These are phyloP conservation scores for Chaetops frenatus DNA, from an alignment of 2,113 vertebrate genomes.

Conservation along the genomic window DNA sequence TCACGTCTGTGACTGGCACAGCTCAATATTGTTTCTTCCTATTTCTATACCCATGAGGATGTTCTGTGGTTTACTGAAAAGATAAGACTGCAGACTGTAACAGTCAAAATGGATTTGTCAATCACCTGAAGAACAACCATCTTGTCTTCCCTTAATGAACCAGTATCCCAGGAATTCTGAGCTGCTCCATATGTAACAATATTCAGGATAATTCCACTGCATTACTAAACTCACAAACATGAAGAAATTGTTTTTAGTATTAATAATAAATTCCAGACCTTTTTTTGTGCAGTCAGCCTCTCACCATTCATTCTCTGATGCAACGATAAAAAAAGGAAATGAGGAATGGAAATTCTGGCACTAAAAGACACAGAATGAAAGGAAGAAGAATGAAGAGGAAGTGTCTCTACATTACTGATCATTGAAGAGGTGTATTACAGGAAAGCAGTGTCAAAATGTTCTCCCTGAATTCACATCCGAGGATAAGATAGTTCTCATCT, in stretches of 20 bases:
- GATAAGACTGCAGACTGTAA: background rate
- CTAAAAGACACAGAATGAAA: background rate
- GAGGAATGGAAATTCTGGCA: slow-evolving; percentile 1
- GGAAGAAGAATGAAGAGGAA: background rate
- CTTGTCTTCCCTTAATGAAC: background rate
- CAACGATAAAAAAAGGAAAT: background rate
- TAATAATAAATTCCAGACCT: background rate
- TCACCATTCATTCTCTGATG: background rate
- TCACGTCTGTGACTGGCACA: background rate
- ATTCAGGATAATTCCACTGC: background rate
- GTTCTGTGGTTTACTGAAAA: background rate
- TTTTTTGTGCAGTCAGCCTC: background rate
- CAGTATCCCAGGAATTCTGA: background rate
- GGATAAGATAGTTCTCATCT: background rate
- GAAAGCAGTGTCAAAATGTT: background rate
- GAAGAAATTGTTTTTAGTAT: background rate
- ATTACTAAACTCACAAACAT: background rate
- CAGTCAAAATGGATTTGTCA: background rate
- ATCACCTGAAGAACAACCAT: background rate
- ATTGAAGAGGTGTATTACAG: background rate
- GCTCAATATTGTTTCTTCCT: background rate
- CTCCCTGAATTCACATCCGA: background rate
- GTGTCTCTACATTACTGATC: background rate
- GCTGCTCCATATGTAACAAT: background rate
- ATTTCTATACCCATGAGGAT: background rate